Percentiles rank a stretch among this genome's conserved stretches.
phyloP scores from a whole-genome alignment of 2,113 vertebrate species.

The human (Homo sapiens) region DNA sequence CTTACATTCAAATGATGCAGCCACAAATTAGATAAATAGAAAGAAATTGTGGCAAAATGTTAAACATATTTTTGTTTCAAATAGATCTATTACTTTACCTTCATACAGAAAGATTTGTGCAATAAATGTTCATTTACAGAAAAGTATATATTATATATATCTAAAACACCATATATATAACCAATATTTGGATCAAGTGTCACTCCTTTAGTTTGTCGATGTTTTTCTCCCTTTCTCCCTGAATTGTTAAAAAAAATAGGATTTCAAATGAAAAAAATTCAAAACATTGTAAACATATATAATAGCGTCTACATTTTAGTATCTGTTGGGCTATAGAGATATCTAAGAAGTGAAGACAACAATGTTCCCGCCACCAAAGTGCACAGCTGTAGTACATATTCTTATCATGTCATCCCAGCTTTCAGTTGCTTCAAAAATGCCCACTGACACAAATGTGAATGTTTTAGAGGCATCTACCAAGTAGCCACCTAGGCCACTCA shows the following conservation, averaged over 20 bases:
- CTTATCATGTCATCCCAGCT: neutral
- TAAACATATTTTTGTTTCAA: conserved; percentile 32
- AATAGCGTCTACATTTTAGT: neutral
- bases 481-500: neutral
- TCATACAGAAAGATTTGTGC: neutral
- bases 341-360: neutral
- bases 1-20: neutral
- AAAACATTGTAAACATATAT: neutral
- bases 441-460: neutral
- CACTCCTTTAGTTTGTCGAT: neutral
- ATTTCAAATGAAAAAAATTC: neutral
- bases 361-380: neutral
- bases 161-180: neutral
- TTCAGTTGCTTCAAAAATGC: neutral
- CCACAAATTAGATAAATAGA: neutral
- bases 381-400: neutral
- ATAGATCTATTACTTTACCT: neutral
- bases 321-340: neutral
- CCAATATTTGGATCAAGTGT: neutral
- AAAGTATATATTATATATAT: neutral
- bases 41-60: neutral
- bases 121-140: neutral
- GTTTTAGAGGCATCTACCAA: neutral
- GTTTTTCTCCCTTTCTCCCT: neutral
- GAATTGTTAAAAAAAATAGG: neutral